A percentile compares a stretch with the other conserved stretches of the same genome.
phyloP scores from a whole-genome alignment of 2,888 invertebrate genomes.

The Erebia ligea region DNA sequence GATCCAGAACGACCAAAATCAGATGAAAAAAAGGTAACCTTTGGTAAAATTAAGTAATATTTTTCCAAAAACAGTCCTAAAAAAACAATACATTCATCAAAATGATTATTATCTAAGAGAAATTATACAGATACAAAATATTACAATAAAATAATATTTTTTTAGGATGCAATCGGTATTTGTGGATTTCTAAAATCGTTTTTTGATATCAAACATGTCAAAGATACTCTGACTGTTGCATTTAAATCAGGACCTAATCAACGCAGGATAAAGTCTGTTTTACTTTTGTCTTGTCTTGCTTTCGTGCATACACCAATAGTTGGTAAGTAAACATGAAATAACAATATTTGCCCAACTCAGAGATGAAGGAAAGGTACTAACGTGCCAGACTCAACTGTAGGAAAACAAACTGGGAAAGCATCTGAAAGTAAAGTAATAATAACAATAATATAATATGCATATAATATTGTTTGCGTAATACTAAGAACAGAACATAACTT shows the following conservation, averaged over 20 bases:
- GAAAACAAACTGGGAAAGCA: background rate
- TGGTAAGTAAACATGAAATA: slow-evolving; percentile 54
- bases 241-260: slow-evolving; percentile 76
- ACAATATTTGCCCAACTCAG: background rate
- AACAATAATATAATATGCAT: too few relatives aligned
- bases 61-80: background rate
- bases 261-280: slow-evolving; percentile 66
- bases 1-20: slow-evolving; percentile 57
- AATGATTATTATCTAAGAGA: too few relatives aligned
- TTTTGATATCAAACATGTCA: slow-evolving; percentile 79
- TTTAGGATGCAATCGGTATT: slow-evolving; percentile 39
- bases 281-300: slow-evolving; percentile 61
- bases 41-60: background rate
- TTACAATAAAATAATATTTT: slow-evolving; percentile 4
- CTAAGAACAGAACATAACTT: too few relatives aligned
- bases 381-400: background rate
- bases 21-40: slow-evolving; percentile 53
- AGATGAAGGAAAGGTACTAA: background rate
- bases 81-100: background rate
- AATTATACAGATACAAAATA: background rate
- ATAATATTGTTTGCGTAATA: too few relatives aligned
- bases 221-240: slow-evolving; percentile 75
- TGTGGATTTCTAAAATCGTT: slow-evolving; percentile 66
- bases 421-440: too few relatives aligned
- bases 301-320: slow-evolving; percentile 71